Conservation (phyloP, 2,888 invertebrate species). For the Harpalus rufipes region DNA sequence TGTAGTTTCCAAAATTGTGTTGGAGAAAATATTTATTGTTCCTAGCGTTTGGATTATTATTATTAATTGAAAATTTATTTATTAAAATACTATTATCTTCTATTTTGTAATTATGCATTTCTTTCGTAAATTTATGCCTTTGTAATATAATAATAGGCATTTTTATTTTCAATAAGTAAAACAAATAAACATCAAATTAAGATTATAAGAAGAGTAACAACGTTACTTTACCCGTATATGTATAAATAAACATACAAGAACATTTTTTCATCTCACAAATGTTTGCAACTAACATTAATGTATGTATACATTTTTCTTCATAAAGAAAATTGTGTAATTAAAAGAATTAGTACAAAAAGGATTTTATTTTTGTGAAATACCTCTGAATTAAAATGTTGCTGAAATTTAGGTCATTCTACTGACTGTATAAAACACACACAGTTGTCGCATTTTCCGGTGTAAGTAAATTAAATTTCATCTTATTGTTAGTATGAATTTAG, state of each 20-base stretch:
- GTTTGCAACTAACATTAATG: neutral
- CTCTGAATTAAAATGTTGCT: neutral
- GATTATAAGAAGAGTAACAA: neutral
- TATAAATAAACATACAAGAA: neutral
- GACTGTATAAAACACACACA: neutral
- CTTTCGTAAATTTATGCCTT: too few relatives aligned
- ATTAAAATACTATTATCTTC: too few relatives aligned
- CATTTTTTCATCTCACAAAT: neutral
- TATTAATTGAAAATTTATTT: too few relatives aligned
- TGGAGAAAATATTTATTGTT: too few relatives aligned
- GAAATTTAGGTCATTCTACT: neutral
- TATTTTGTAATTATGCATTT: too few relatives aligned
- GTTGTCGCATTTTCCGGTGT: neutral
- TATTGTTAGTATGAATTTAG: neutral
- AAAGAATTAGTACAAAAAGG: neutral
- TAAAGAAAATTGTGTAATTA: neutral
- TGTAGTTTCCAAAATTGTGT: too few relatives aligned
- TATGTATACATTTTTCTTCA: neutral
- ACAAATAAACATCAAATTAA: neutral
- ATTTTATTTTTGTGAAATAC: neutral
- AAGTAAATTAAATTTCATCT: conserved; percentile 6
- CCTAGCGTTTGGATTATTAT: too few relatives aligned
- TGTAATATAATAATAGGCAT: too few relatives aligned
- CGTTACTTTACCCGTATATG: neutral
- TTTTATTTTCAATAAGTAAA: neutral